These are phyloP conservation scores for Oreotrochilus melanogaster DNA, from an alignment of 2,113 vertebrate species.

Conservation along the genomic window DNA sequence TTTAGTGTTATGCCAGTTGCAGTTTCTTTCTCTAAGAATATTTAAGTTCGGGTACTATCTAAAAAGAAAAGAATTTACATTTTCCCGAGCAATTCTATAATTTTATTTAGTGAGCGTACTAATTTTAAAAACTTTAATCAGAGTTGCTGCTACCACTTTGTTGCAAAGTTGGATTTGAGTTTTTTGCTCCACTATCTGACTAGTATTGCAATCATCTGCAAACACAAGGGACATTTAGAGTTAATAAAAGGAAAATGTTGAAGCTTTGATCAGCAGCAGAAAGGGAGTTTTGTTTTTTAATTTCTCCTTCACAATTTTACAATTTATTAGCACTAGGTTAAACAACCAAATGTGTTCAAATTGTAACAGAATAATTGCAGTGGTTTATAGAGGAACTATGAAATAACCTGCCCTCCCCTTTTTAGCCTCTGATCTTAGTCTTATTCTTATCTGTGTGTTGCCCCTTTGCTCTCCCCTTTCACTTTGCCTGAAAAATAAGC, in stretches of 20 bases:
- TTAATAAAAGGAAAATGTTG: conserved; percentile 34
- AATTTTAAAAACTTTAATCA: not conserved
- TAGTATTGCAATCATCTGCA: conserved; percentile 12
- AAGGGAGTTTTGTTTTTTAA: not conserved
- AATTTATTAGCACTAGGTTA: conserved; percentile 42
- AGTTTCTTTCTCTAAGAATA: not conserved
- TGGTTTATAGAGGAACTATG: not conserved
- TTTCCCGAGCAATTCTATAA: not conserved
- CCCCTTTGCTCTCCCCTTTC: conserved; percentile 10
- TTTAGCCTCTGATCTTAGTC: conserved; percentile 38
- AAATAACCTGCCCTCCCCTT: not conserved
- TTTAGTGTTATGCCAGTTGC: not conserved
- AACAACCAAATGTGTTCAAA: conserved; percentile 42
- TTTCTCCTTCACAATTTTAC: conserved; percentile 22
- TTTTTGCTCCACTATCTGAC: not conserved
- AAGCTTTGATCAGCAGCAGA: conserved; percentile 47
- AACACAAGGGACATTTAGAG: conserved; percentile 21
- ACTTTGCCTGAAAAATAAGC: conserved; percentile 27
- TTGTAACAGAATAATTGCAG: conserved; percentile 42
- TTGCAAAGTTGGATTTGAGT: not conserved
- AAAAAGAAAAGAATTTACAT: not conserved
- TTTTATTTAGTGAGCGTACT: not conserved
- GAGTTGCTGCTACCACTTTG: not conserved
- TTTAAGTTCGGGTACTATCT: not conserved
- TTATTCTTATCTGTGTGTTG: conserved; percentile 38